Percentiles rank a stretch among this genome's conserved stretches.
These are phyloP conservation scores for Scomber scombrus DNA, from an alignment of 2,113 vertebrate genomes.

Conservation along the genomic window DNA sequence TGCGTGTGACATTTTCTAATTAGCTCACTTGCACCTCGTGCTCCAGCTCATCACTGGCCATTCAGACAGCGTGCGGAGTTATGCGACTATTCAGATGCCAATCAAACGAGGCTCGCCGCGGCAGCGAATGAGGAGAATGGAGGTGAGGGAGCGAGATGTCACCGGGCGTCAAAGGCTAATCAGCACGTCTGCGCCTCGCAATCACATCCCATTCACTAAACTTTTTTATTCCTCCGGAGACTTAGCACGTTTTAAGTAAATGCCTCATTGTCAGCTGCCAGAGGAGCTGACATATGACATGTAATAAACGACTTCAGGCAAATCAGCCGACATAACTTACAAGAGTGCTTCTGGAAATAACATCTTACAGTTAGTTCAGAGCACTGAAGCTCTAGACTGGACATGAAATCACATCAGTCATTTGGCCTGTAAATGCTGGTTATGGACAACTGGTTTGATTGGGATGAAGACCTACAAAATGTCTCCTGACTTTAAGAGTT, in stretches of 20 bases:
- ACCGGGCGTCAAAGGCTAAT: constrained; percentile 70
- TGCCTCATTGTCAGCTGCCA: constrained; percentile 51
- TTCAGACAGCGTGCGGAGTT: constrained; percentile 49
- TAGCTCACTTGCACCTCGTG: constrained; percentile 53
- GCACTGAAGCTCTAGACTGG: neutral
- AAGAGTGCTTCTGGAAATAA: neutral
- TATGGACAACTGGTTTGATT: neutral
- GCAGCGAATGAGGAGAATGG: constrained; percentile 18
- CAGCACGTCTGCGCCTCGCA: constrained; percentile 68
- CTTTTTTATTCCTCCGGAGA: constrained; percentile 14
- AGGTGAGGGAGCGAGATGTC: constrained; percentile 53
- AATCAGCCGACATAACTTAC: constrained; percentile 7
- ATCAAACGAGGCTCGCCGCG: constrained; percentile 37
- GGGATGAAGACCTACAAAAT: no score
- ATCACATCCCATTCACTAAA: constrained; percentile 79
- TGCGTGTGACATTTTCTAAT: constrained; percentile 64
- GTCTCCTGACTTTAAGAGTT: no score
- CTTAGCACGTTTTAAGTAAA: constrained; percentile 55
- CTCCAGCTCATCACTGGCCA: constrained; percentile 72
- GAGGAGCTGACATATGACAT: constrained; percentile 52
- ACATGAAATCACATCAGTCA: neutral
- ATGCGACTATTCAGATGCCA: constrained; percentile 66
- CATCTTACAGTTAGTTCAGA: constrained; percentile 8
- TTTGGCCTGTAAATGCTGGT: neutral
- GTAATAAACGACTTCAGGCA: constrained; percentile 30